Conservation (phyloP, 2,797 vertebrate species). For the Pseudochaenichthys georgianus region DNA sequence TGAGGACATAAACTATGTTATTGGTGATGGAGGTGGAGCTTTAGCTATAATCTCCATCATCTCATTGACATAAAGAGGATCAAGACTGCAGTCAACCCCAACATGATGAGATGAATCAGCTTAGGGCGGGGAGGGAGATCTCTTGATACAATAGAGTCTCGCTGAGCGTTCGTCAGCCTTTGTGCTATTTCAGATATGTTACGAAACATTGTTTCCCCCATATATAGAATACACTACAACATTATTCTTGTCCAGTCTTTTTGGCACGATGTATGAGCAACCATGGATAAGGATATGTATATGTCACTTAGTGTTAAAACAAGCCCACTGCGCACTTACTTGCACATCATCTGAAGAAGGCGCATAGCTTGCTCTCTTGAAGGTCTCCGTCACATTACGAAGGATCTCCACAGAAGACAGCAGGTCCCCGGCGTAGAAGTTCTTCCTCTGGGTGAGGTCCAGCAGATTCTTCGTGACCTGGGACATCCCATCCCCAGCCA, state of each 20-base stretch:
- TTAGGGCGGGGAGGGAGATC: constrained; percentile 63
- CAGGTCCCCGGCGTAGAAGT: constrained; percentile 97
- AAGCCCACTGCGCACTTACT: constrained; percentile 81
- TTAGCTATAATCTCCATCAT: constrained; percentile 79
- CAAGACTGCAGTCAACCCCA: constrained; percentile 70
- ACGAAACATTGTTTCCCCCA: background rate
- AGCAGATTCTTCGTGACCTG: constrained; percentile 97
- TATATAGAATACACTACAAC: constrained; percentile 1
- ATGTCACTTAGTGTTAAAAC: background rate
- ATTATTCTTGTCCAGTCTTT: background rate
- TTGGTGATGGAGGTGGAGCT: constrained; percentile 72
- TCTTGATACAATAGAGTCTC: constrained; percentile 62
- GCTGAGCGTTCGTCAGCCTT: constrained; percentile 40
- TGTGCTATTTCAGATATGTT: constrained; percentile 45
- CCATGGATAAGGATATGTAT: background rate
- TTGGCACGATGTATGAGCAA: background rate
- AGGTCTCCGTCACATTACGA: constrained; percentile 97
- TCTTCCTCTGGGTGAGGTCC: constrained; percentile 97
- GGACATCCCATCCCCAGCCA: constrained; percentile 98
- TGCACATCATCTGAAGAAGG: constrained; percentile 98
- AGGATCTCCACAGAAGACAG: constrained; percentile 98
- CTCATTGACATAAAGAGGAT: constrained; percentile 81
- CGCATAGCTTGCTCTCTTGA: constrained; percentile 97
- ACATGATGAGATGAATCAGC: constrained; percentile 73
- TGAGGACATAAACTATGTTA: constrained; percentile 74